These are phyloP conservation scores for Marisa cornuarietis DNA, from an alignment of 1,140 invertebrate species.

Conservation along the genomic window DNA sequence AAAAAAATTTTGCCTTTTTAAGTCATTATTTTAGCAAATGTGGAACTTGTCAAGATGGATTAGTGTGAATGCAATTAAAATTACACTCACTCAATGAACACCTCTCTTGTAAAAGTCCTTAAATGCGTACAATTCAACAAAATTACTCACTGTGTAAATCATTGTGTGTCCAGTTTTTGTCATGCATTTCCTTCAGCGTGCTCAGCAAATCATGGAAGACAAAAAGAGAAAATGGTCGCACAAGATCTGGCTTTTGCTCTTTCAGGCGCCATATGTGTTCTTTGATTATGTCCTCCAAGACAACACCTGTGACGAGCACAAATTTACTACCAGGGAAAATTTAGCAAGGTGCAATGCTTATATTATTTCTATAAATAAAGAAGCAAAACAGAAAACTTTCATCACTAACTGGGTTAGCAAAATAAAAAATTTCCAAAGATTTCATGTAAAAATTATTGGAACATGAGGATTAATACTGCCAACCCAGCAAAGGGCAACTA, in stretches of 20 bases:
- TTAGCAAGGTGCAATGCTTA: no score
- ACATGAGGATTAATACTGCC: no score
- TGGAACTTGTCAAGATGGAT: not conserved
- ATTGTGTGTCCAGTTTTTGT: slow-evolving; percentile 40
- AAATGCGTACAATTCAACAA: not conserved
- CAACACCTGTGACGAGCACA: slow-evolving; percentile 20
- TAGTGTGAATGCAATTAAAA: not conserved
- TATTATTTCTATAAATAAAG: not conserved
- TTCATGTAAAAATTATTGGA: no score
- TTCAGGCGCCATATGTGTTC: slow-evolving; percentile 28
- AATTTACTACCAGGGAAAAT: no score
- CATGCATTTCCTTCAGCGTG: slow-evolving; percentile 38
- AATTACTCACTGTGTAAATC: slow-evolving; percentile 41
- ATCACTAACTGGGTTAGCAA: not conserved
- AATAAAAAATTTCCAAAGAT: no score
- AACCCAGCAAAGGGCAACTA: no score
- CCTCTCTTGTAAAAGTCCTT: not conserved
- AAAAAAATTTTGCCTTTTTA: not conserved
- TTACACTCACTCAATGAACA: not conserved
- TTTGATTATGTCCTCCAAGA: slow-evolving; percentile 39
- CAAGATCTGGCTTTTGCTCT: slow-evolving; percentile 16
- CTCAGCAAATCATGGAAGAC: slow-evolving; percentile 38
- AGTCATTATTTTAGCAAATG: not conserved
- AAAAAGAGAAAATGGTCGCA: slow-evolving; percentile 39
- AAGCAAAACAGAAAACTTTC: not conserved